Percentiles rank a stretch among this genome's conserved stretches.
Evolutionary conservation across 2,888 invertebrate genomes (phyloP).

Genomic region (Apodemia duryi): DNA sequence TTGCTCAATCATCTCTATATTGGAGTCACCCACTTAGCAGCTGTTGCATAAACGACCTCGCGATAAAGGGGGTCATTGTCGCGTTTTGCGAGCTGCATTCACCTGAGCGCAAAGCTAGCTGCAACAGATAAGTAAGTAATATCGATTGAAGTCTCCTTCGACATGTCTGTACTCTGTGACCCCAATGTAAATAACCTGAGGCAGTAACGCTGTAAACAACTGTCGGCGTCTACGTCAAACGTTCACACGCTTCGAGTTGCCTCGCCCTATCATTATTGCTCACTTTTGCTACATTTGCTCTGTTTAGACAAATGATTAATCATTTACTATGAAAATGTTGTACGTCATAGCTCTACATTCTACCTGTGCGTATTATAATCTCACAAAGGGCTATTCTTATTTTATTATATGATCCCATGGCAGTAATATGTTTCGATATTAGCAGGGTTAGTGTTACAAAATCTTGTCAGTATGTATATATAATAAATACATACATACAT

Average conservation of each 20-base stretch:
- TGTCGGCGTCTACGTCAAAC: constrained; percentile 69
- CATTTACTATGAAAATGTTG: background rate
- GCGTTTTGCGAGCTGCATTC: constrained; percentile 48
- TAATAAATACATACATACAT: too few relatives aligned
- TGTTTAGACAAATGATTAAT: constrained; percentile 12
- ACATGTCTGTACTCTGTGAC: constrained; percentile 66
- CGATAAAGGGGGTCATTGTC: constrained; percentile 74
- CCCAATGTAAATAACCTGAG: constrained; percentile 78
- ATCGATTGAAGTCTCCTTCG: constrained; percentile 49
- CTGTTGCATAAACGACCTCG: constrained; percentile 72
- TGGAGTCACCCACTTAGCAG: constrained; percentile 60
- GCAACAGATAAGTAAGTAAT: constrained; percentile 61
- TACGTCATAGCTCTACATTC: background rate
- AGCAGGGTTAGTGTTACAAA: too few relatives aligned
- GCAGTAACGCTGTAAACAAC: constrained; percentile 63
- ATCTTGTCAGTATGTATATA: too few relatives aligned
- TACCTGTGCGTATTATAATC: background rate
- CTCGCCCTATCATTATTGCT: constrained; percentile 41
- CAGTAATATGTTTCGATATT: too few relatives aligned
- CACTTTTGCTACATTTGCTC: constrained; percentile 25
- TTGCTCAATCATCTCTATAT: constrained; percentile 58
- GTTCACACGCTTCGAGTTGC: constrained; percentile 39
- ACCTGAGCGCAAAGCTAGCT: constrained; percentile 39
- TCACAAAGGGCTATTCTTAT: too few relatives aligned
- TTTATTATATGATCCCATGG: too few relatives aligned